phyloP scores from a whole-genome alignment of 2,113 vertebrate genomes.

The Sceloporus undulatus region DNA sequence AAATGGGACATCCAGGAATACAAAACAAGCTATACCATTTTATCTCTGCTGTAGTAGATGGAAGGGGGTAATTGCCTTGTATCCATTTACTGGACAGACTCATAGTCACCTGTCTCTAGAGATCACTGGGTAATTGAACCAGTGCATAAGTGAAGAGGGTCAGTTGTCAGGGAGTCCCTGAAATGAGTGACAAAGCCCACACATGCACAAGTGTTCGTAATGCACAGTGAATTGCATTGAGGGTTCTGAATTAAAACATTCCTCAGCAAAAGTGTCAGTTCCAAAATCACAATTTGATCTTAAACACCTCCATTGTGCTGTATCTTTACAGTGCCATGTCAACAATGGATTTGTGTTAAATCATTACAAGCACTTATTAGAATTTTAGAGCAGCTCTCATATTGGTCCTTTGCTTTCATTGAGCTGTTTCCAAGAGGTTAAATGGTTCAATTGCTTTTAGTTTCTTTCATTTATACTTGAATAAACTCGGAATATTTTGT shows the following conservation, averaged over 20 bases:
- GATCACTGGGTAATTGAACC: not conserved
- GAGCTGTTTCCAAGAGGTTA: slow-evolving; percentile 48
- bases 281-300: slow-evolving; percentile 14
- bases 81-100: not conserved
- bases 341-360: not conserved
- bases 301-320: not conserved
- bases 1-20: not conserved
- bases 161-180: not conserved
- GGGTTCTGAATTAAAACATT: not conserved
- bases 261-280: not conserved
- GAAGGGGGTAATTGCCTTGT: not conserved
- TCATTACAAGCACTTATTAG: not conserved
- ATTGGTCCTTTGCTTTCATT: slow-evolving; percentile 56
- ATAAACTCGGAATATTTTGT: slow-evolving; percentile 46
- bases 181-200: not conserved
- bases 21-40: not conserved
- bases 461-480: slow-evolving; percentile 62
- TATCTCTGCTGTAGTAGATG: too few species aligned
- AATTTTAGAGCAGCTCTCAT: not conserved
- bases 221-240: not conserved
- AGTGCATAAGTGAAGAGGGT: not conserved
- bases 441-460: slow-evolving; percentile 60
- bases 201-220: not conserved
- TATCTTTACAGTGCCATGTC: not conserved
- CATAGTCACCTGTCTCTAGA: not conserved